These are phyloP conservation scores for Venturia canescens DNA, from an alignment of 1,140 invertebrate species.

Conservation along the genomic window DNA sequence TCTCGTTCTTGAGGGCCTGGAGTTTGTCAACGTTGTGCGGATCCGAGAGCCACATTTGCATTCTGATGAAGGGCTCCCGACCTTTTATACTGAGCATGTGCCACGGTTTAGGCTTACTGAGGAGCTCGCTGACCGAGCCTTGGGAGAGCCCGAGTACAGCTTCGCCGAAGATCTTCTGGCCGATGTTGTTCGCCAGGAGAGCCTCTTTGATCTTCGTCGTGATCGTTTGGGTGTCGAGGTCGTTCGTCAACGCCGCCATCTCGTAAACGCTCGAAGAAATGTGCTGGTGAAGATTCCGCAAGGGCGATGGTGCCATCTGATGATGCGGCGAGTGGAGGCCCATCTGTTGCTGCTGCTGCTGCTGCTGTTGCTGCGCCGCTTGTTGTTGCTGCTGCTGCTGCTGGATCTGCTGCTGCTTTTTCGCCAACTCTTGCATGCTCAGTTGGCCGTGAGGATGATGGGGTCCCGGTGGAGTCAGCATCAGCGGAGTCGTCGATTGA, in stretches of 20 bases:
- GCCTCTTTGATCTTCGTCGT: conserved; percentile 99
- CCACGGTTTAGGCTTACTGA: conserved; percentile 99
- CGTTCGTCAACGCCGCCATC: conserved; percentile 96
- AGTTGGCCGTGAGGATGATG: conserved; percentile 70
- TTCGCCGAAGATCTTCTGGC: conserved; percentile 99
- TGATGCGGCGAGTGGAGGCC: conserved; percentile 80
- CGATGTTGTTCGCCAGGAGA: conserved; percentile 96
- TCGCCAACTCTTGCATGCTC: conserved; percentile 83
- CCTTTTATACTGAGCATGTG: conserved; percentile 99
- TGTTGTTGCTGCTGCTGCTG: conserved; percentile 79
- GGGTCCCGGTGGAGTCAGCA: conserved; percentile 67
- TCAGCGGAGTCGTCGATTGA: conserved; percentile 71
- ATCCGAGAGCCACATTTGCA: conserved; percentile 98
- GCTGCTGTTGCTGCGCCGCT: conserved; percentile 79
- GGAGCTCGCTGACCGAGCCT: conserved; percentile 96
- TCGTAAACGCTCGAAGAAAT: conserved; percentile 94
- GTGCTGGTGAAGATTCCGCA: conserved; percentile 86
- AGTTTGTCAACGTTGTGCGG: conserved; percentile 94
- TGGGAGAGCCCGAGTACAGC: conserved; percentile 96
- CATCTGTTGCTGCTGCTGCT: conserved; percentile 80
- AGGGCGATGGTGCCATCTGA: conserved; percentile 80
- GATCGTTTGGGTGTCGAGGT: conserved; percentile 96
- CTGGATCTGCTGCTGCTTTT: conserved; percentile 82
- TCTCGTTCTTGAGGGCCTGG: conserved; percentile 91
- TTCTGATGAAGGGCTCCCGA: conserved; percentile 97